Base-by-base conservation (phyloP, 2,888 invertebrate species). In the Microctonus brassicae region DNA sequence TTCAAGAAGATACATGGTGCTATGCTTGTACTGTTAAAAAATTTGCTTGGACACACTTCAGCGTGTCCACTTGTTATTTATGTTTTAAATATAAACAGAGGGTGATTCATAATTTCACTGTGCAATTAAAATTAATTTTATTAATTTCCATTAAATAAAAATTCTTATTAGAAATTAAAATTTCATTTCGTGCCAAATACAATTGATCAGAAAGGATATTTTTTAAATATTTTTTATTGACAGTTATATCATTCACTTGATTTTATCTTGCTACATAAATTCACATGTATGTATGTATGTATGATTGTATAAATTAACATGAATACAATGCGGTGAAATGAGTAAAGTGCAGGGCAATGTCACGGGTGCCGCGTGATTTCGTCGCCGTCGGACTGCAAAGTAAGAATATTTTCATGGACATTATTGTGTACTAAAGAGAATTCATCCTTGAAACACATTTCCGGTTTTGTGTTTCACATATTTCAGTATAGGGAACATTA, bases 381-480 rank as follows among this genome's bases (percentile, higher is more conserved):
- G 52, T 66, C 61, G 58, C 66, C 70, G 70, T 70, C 70, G 65
- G 70, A 70, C 61, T 60, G 66, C 70, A 61, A 61, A 61, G 70
- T 66, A 66, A 66, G 53, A 66, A 70, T n/a, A n/a, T n/a, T 66
- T 70, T 66, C 65, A 70, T 60, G 66, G 66, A 53, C 71, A 55
- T 47, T 57, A 13, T 62, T n/a, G n/a, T 52, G 13, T 20, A 52
- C 5, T 26, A 33, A 34, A 11, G 42, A 42, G 42, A 42, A 42
- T 47, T 26, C 11, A 24, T 29, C n/a, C 29, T 29, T 29, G 29
- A 29, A 29, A 5, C 34, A 33, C 52, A 61, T 61, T 58, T 58
- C 58, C 42, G 33, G 39, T 58, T 39, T 65, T 17, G 57, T 39
- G 34, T 24, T 55, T 66, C 55, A 42, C n/a, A n/a, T n/a, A n/a